A percentile compares a stretch with the other conserved stretches of the same genome.
These are phyloP conservation scores for Gymnoscelis rufifasciata DNA, from an alignment of 2,888 invertebrate species.

Conservation along the genomic window DNA sequence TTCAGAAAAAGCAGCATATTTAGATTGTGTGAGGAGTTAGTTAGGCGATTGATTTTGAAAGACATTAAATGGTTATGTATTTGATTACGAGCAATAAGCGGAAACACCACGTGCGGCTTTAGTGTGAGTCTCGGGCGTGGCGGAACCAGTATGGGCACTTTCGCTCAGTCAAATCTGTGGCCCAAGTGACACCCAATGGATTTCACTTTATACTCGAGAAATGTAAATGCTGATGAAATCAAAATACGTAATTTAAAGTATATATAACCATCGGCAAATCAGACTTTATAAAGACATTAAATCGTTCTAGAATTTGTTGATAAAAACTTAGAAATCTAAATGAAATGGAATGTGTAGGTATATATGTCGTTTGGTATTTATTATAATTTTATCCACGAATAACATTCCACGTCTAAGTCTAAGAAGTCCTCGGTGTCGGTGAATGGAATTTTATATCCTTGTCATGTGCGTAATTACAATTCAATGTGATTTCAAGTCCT, in stretches of 20 bases:
- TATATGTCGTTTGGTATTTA: background rate
- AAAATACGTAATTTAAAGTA: too few species aligned
- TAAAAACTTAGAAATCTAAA: background rate
- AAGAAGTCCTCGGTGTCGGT: constrained; percentile 37
- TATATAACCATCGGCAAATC: background rate
- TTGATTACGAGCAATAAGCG: constrained; percentile 30
- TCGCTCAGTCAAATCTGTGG: constrained; percentile 63
- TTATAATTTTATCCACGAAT: background rate
- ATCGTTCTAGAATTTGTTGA: background rate
- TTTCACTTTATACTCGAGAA: constrained; percentile 65
- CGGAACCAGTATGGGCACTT: constrained; percentile 72
- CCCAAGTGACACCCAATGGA: constrained; percentile 54
- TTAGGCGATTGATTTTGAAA: background rate
- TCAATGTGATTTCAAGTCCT: constrained; percentile 50
- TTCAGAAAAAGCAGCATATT: constrained; percentile 20
- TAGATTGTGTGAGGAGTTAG: background rate
- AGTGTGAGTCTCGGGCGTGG: constrained; percentile 36
- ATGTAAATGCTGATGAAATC: constrained; percentile 1
- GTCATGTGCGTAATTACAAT: constrained; percentile 51
- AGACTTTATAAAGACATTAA: background rate
- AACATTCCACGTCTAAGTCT: constrained; percentile 11
- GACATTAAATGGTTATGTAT: background rate
- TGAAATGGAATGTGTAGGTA: background rate
- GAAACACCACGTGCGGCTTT: constrained; percentile 31
- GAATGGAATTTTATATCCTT: constrained; percentile 47